These are phyloP conservation scores for Tachycineta bicolor DNA, from an alignment of 2,113 vertebrate genomes.

Conservation along the genomic window DNA sequence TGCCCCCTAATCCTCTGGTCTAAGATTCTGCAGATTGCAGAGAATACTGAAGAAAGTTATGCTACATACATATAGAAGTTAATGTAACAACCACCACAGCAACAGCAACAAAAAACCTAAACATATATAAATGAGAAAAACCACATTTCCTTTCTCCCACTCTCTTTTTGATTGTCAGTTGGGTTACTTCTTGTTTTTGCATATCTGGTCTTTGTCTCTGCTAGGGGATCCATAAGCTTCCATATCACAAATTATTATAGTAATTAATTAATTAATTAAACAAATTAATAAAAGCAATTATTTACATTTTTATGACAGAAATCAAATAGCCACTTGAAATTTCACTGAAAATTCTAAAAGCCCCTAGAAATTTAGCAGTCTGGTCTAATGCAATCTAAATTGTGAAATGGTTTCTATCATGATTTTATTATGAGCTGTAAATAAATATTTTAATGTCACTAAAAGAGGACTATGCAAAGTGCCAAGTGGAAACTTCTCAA, in stretches of 20 bases:
- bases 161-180: not conserved
- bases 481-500: not conserved
- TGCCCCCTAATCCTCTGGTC: not conserved
- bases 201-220: not conserved
- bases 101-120: not conserved
- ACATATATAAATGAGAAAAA: not conserved
- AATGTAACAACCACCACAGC: not conserved
- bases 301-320: not conserved
- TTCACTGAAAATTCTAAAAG: not conserved
- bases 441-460: not conserved
- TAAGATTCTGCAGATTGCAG: not conserved
- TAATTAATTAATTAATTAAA: too few species aligned
- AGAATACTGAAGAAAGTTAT: not conserved
- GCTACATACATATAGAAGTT: not conserved
- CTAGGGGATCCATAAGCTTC: not conserved
- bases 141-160: not conserved
- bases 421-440: not conserved
- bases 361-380: not conserved
- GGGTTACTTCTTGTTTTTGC: not conserved
- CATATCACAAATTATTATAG: not conserved
- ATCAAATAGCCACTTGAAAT: not conserved
- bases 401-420: not conserved
- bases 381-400: not conserved
- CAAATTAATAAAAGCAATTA: not conserved
- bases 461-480: not conserved